Base-by-base conservation (phyloP, 1,140 invertebrate species). In the Cardiocondyla obscurior region DNA sequence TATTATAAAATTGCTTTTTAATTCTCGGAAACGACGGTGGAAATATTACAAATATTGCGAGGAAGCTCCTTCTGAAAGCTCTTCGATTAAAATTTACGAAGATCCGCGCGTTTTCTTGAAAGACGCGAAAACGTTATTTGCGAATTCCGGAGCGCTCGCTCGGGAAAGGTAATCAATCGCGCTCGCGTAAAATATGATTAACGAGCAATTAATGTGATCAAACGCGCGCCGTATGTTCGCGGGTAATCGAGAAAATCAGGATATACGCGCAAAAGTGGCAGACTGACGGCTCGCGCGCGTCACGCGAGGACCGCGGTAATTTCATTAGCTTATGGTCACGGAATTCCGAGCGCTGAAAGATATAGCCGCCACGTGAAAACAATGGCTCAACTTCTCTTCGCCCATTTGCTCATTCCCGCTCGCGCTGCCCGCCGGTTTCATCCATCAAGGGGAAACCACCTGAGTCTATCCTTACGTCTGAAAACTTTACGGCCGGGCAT, bases 311-410 rank as follows among this genome's bases (percentile, higher is more conserved):
- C 62, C 44, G 28, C 46, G 62, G 46, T 81, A 84, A 84, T 84
- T 84, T 84, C 82, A 84, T 84, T 81, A 84, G 76, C 44, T 79
- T 69, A 60, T 51, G 44, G 36, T 65, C 58, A 83, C 39, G 73
- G 62, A 83, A 83, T 83, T 83, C 74, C 51, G 58, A 58, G 25
- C 51, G 60, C 12, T 53, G 30, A 58, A 39, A 33, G 46, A 83
- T 77, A 76, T 65, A 77, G 22, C 51, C 16, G 4, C 39, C 51
- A 25, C 25, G 25, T 22, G 69, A 74, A 82, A 74, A 82, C 70
- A 74, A 79, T 79, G 74, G 46, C n/a, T 12, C n/a, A 79, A 69
- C 49, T 79, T 79, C 33, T 25, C 28, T n/a, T 8, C 30, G 44
- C 44, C 51, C 60, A 19, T 46, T 67, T 22, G 73, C 25, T 10